Evolutionary conservation across 35 echinoderm and acorn worm species (phyloP), one percentile per base, ranked within the genome.

Genomic region (Lytechinus variegatus): DNA sequence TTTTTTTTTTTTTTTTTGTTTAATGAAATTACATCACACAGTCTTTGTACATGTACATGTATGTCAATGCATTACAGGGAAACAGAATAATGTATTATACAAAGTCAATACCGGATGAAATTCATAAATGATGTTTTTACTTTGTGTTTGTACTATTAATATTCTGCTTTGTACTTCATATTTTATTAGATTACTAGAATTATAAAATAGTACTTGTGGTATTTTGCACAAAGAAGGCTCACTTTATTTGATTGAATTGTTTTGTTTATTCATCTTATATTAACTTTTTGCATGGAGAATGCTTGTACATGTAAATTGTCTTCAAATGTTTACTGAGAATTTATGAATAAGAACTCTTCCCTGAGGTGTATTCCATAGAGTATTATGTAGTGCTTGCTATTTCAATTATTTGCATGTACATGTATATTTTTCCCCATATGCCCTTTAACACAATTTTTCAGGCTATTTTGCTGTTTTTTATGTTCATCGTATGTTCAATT

Each of bases 151-250:
- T 79, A 79, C 66, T 79, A 79, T 79, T 7, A 79, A 24, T 79
- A 24, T 79, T 56, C n/a, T 24, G 19, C 19, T 24, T 79, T n/a
- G 66, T 79, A 79, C 66, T 79, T 79, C 66, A 79, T 16, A 79
- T 79, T 79, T 24, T 79, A 79, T 79, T 79, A 79, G 66, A n/a
- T 79, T 7, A 79, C 66, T 79, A 79, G 66, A 79, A 79, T 79
- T 71, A 7, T 44, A n/a, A 16, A 24, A 79, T 79, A 79, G 66
- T 79, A 79, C 66, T 79, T n/a, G 19, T n/a, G 66, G 66, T 79
- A 79, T 79, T 79, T 79, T 79, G 66, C 66, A 79, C 66, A 79
- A 79, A 79, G n/a, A 79, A n/a, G 21, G 66, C n/a, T 79, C 24
- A 58, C 5, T 2, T 44, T 24, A 79, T 79, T 79, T 79, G 19